These are phyloP conservation scores for Nematopogon swammerdamellus DNA, from an alignment of 2,888 invertebrate genomes.

Conservation along the genomic window DNA sequence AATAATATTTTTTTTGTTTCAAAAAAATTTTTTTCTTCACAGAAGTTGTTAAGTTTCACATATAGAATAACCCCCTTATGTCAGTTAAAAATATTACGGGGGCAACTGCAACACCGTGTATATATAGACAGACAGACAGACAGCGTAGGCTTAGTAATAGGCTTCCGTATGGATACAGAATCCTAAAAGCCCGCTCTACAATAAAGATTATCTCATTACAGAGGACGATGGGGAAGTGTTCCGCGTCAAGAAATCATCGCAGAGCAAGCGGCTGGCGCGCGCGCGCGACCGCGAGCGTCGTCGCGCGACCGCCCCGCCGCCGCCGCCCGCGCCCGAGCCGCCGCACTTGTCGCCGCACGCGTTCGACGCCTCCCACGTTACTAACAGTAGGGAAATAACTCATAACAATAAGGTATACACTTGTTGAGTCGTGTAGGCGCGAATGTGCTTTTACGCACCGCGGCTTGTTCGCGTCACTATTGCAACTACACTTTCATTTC, in stretches of 20 bases:
- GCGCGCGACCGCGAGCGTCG: constrained; percentile 73
- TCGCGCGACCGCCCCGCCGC: constrained; percentile 20
- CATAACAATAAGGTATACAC: constrained; percentile 12
- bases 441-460: neutral
- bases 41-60: no score
- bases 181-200: no score
- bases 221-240: constrained; percentile 86
- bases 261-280: constrained; percentile 86
- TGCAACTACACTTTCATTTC: no score
- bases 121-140: no score
- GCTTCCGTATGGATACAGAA: no score
- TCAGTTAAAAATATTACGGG: no score
- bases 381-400: constrained; percentile 14
- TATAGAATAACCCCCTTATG: no score
- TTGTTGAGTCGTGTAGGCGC: neutral
- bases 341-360: neutral
- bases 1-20: no score
- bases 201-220: no score
- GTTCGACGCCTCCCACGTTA: neutral
- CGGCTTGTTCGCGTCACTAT: neutral
- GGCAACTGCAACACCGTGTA: no score
- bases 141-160: no score
- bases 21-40: no score
- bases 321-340: constrained; percentile 17
- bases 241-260: constrained; percentile 93